phyloP scores from a whole-genome alignment of 1,140 invertebrate genomes.

The Spodoptera frugiperda region DNA sequence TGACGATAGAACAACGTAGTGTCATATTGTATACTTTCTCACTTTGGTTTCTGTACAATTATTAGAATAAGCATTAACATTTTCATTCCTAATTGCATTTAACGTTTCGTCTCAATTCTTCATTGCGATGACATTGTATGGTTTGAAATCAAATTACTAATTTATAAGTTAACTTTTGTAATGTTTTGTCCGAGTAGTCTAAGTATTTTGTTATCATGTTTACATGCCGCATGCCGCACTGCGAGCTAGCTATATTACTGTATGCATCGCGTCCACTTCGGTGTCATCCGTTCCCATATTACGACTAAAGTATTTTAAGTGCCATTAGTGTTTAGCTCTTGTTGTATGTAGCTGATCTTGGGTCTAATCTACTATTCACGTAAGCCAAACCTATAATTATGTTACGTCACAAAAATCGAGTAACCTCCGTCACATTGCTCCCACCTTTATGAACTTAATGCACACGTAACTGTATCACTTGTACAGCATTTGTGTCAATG shows the following conservation, averaged over 20 bases:
- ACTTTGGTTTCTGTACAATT: constrained; percentile 29
- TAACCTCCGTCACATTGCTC: constrained; percentile 12
- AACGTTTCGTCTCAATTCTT: constrained; percentile 49
- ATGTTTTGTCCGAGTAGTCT: constrained; percentile 29
- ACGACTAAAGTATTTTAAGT: constrained; percentile 56
- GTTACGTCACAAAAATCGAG: constrained; percentile 19
- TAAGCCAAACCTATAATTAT: not conserved
- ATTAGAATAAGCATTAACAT: constrained; percentile 54
- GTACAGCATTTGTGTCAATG: constrained; percentile 1
- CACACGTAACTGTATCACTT: constrained; percentile 9
- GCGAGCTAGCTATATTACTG: constrained; percentile 12
- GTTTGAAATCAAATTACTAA: constrained; percentile 28
- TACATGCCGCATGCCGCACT: constrained; percentile 18
- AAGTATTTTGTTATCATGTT: constrained; percentile 33
- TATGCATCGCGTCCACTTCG: constrained; percentile 34
- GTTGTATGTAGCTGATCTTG: constrained; percentile 46
- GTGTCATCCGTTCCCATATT: constrained; percentile 8
- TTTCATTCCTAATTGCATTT: constrained; percentile 73
- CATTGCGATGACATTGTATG: constrained; percentile 10
- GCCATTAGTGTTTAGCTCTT: constrained; percentile 65
- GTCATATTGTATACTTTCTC: constrained; percentile 19
- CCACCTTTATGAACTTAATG: constrained; percentile 31
- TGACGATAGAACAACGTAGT: constrained; percentile 27
- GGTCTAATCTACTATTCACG: constrained; percentile 26
- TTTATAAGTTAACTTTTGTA: constrained; percentile 26